Base-by-base conservation (phyloP, 1,140 invertebrate species). In the Anoplolepis gracilipes region DNA sequence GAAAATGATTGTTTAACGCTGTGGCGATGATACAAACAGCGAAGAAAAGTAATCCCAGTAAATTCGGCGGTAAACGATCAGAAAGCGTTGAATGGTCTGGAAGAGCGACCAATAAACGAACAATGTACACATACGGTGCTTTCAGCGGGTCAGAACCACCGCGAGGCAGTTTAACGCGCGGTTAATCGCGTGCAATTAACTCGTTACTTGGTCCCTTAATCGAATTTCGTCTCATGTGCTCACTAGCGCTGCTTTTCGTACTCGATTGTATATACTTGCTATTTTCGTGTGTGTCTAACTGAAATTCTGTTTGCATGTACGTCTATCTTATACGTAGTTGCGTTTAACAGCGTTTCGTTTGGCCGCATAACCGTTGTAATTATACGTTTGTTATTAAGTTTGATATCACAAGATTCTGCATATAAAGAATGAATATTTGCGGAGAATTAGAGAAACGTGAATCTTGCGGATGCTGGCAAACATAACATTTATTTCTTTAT, bases 111-210 rank as follows among this genome's bases (percentile, higher is more conserved):
- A 81, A 78, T 49, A 30, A 77, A 55, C 57, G 79, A 86, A 90
- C 84, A 90, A 89, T 87, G 70, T 36, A 57, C n/a, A 81, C 36
- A 30, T 69, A 39, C 22, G 1, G 55, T 28, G 73, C 57, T 87
- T 89, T 87, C 33, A 89, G 73, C 22, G 25, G 49, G 22, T 77
- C 39, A 33, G 75, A 25, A 33, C 59, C 0, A 28, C 42, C 61
- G 39, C 30, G 64, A 46, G 33, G 19, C 76, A 55, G 87, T 89
- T 89, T 82, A 88, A 79, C 86, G 78, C 59, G 67, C 28, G 87
- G 75, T 87, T 90, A 90, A 90, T 90, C 87, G 85, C 53, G 33
- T 7, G 67, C 88, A 85, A 91, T 90, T 91, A 90, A 90, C 86
- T 90, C 73, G 89, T 90, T 89, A 86, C 85, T 89, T 87, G 69